Base-by-base conservation (phyloP, 2,797 vertebrate genomes). In the Acanthurus lineatus region DNA sequence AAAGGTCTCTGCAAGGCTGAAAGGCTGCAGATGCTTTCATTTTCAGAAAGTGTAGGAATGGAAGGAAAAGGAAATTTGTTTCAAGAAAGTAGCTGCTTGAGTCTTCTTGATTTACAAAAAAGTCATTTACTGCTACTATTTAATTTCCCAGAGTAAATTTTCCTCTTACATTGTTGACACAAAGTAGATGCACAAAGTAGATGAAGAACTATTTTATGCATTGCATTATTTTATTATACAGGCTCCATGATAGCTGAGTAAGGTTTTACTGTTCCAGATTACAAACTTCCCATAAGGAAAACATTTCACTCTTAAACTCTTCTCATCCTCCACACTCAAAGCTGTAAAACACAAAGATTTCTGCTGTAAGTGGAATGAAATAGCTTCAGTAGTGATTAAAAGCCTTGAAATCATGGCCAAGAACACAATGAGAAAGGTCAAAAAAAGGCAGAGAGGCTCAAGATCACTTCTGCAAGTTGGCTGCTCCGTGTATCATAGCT, bases 281-380 rank as follows among this genome's bases (percentile, higher is more conserved):
- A 40, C n/a, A 54, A 73, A 54, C 56, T 32, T 42, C 15, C 15
- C n/a, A 42, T 56, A 28, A 60, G 68, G 77, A 70, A 58, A 69
- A 25, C 40, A 69, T 82, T 77, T 75, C 61, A 48, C 51, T 32
- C 64, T 57, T 80, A 51, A 83, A 69, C 71, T 64, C 58, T 38
- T 52, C 54, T 80, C 57, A 40, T 64, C 67, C 44, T 70, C 60
- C 17, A 2, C 5, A 52, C 25, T 17, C 44, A 12, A 38, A 11
- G 78, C 47, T 69, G 28, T 86, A 64, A 82, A 86, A 79, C 56
- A 65, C 58, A 79, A n/a, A 20, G 59, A 56, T 45, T 32, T 51
- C 52, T 75, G 74, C 61, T 51, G 69, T 42, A 57, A 48, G 60
- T 64, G 32, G 32, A 51, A 44, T 19, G 32, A 66, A 64, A 56